Evolutionary conservation across 2,888 invertebrate species (phyloP).

Genomic region (Allygus modestus): DNA sequence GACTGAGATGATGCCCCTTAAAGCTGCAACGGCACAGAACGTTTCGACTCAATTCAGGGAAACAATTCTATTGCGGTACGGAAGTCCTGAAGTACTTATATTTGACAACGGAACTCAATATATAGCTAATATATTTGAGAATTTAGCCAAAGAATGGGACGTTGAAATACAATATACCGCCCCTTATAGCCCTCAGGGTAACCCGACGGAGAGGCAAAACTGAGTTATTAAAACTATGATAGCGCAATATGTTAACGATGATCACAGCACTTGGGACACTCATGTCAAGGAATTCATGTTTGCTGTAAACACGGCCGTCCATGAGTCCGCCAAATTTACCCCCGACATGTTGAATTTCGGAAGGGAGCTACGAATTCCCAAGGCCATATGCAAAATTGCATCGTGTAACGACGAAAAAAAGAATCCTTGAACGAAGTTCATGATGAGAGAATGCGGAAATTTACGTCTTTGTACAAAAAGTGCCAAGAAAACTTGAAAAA

Average conservation of each 20-base stretch:
- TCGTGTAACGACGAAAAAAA: not conserved
- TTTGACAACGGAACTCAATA: slow-evolving; percentile 71
- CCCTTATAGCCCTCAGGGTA: slow-evolving; percentile 70
- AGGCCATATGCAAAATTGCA: not conserved
- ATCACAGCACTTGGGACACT: slow-evolving; percentile 70
- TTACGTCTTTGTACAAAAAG: slow-evolving; percentile 16
- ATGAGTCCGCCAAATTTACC: slow-evolving; percentile 66
- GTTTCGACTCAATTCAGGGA: slow-evolving; percentile 59
- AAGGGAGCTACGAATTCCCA: slow-evolving; percentile 58
- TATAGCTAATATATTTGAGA: slow-evolving; percentile 63
- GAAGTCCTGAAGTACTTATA: slow-evolving; percentile 66
- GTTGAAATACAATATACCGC: slow-evolving; percentile 68
- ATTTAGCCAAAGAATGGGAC: slow-evolving; percentile 12
- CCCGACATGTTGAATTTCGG: slow-evolving; percentile 68
- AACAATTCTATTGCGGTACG: not conserved
- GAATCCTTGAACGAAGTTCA: not conserved
- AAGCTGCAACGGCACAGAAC: slow-evolving; percentile 65
- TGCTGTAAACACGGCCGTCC: slow-evolving; percentile 67
- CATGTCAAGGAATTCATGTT: slow-evolving; percentile 65
- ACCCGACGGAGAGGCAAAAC: slow-evolving; percentile 72
- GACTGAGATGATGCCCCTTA: no score
- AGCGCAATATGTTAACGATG: slow-evolving; percentile 68
- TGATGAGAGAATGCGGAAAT: slow-evolving; percentile 24
- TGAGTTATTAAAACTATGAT: slow-evolving; percentile 71
- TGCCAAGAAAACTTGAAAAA: slow-evolving; percentile 54